phyloP scores from a whole-genome alignment of 1,140 invertebrate species.

The Calephelis virginiensis region DNA sequence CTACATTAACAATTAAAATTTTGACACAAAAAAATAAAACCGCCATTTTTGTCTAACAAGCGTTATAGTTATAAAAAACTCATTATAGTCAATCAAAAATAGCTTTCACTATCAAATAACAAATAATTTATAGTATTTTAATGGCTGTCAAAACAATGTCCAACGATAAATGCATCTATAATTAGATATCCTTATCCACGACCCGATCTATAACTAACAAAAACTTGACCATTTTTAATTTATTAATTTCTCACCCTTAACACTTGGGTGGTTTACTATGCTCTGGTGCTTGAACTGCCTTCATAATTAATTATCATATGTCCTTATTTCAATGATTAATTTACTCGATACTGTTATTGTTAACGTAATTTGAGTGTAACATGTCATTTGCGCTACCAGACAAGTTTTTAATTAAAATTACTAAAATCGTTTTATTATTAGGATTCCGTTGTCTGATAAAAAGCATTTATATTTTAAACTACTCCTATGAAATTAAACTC shows the following conservation, averaged over 20 bases:
- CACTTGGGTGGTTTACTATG: conserved; percentile 45
- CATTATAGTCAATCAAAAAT: too few species aligned
- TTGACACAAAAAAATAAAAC: too few species aligned
- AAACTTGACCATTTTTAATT: conserved; percentile 38
- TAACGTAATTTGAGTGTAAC: conserved; percentile 8
- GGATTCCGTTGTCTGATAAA: too few species aligned
- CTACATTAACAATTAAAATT: too few species aligned
- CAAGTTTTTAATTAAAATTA: conserved; percentile 1
- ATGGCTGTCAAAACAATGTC: conserved; percentile 55
- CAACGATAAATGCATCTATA: conserved; percentile 57
- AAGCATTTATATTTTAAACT: too few species aligned
- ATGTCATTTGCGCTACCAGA: conserved; percentile 1
- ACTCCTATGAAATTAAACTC: too few species aligned
- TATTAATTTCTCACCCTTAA: conserved; percentile 48
- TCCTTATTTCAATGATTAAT: conserved; percentile 42
- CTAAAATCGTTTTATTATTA: background rate
- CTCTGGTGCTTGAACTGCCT: conserved; percentile 42
- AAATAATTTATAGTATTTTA: background rate
- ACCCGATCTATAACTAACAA: conserved; percentile 34
- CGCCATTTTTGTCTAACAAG: too few species aligned
- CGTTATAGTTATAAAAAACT: too few species aligned
- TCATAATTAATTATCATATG: conserved; percentile 33
- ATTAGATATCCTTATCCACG: conserved; percentile 48
- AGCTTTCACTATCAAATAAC: too few species aligned
- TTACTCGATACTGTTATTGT: conserved; percentile 20